phyloP scores from a whole-genome alignment of 2,888 invertebrate genomes.

The Agrypnus murinus region DNA sequence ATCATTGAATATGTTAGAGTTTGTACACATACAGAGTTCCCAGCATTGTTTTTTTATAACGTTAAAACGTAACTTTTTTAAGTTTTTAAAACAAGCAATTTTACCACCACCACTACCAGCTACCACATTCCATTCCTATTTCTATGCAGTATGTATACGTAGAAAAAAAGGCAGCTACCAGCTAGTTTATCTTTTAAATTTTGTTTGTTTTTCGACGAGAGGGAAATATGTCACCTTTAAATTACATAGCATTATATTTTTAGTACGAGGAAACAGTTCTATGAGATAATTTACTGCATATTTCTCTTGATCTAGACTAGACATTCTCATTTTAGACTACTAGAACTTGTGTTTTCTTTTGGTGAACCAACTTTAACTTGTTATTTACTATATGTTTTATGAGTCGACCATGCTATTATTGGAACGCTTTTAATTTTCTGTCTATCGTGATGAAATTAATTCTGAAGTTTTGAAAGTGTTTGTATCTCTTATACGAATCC shows the following conservation, averaged over 20 bases:
- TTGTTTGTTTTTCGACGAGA: conserved; percentile 34
- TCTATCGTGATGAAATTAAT: neutral
- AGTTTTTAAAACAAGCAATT: neutral
- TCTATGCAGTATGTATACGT: neutral
- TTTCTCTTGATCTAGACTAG: conserved; percentile 18
- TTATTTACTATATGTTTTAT: conserved; percentile 18
- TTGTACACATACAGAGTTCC: neutral
- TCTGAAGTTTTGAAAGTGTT: too few relatives aligned
- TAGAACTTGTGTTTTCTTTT: neutral
- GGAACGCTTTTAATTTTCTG: conserved; percentile 13
- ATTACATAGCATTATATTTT: conserved; percentile 39
- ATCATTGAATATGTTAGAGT: neutral
- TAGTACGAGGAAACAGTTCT: conserved; percentile 29
- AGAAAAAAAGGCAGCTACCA: too few relatives aligned
- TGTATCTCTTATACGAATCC: too few relatives aligned
- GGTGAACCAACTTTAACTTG: neutral
- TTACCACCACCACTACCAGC: too few relatives aligned
- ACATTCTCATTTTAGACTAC: conserved; percentile 26
- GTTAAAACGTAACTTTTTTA: neutral
- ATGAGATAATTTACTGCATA: conserved; percentile 25
- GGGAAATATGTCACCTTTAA: conserved; percentile 30
- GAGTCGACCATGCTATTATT: conserved; percentile 18
- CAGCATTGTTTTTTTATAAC: conserved; percentile 21
- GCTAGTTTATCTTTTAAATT: conserved; percentile 28
- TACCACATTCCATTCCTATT: conserved; percentile 31